Evolutionary conservation across 2,113 vertebrate genomes (phyloP), one percentile per base, ranked within the genome.

Genomic region (Cephalopterus ornatus): DNA sequence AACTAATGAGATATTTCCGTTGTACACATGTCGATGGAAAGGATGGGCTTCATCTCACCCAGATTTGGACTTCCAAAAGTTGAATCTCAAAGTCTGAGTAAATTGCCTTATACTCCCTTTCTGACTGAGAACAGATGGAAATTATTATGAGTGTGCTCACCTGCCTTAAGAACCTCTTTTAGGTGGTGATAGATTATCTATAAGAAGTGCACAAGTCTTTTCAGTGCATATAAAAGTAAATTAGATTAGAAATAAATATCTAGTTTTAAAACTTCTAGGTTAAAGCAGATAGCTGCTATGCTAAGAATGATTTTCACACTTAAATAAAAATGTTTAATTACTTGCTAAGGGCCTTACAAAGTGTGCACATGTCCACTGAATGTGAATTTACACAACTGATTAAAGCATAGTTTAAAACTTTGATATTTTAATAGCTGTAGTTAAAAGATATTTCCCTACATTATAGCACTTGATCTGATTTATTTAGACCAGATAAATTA

Each of bases 401-500:
- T 75, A 71, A 83, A 78, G 7, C 8, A 9, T 24, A 55, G 7
- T 62, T 85, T 70, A 79, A 88, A 91, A 62, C 8, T 71, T 44
- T 85, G 23, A 90, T 80, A 88, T 85, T 79, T 89, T 83, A 88
- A 77, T 73, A n/a, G 16, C 6, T 56, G 13, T 24, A 85, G 2
- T 61, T 85, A 53, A 79, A 84, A 82, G 11, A 63, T 56, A 5
- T 52, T 85, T 91, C 81, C 68, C 47, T 85, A 35, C 47, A 82
- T 82, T 28, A 33, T 27, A 72, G 9, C n/a, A 52, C n/a, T 83
- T 88, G 6, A 62, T 18, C 11, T 88, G 50, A 84, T 89, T 89
- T 75, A 81, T 88, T 95, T 89, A 80, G 33, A 83, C 66, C 28
- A 93, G 85, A 88, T 83, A 81, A 95, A 80, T 74, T 93, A 73